phyloP scores from a whole-genome alignment of 2,888 invertebrate genomes.

The Cynaeus angustus region DNA sequence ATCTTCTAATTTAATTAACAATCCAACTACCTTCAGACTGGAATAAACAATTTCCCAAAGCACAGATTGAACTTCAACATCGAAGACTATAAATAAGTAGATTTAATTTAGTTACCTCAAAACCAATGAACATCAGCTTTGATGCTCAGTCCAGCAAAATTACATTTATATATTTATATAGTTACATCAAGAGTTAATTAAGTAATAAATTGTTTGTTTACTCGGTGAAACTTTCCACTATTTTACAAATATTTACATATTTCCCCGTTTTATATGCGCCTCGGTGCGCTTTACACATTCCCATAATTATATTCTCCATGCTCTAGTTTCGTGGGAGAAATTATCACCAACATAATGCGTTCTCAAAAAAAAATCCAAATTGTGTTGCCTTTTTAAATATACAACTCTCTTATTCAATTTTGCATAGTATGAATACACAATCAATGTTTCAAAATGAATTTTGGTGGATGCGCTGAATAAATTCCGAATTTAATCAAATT shows the following conservation, averaged over 20 bases:
- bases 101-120: constrained; percentile 15
- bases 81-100: constrained; percentile 2
- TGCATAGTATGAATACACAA: too few relatives aligned
- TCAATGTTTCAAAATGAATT: constrained; percentile 4
- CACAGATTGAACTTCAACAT: neutral
- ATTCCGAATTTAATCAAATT: constrained; percentile 21
- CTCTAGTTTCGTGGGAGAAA: constrained; percentile 15
- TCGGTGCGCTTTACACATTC: constrained; percentile 9
- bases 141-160: neutral
- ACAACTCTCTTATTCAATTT: neutral
- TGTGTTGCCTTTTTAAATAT: constrained; percentile 22
- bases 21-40: too few relatives aligned
- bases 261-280: constrained; percentile 14
- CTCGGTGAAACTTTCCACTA: neutral
- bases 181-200: constrained; percentile 15
- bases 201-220: constrained; percentile 1
- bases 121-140: neutral
- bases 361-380: neutral
- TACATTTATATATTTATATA: neutral
- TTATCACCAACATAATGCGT: constrained; percentile 12
- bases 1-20: too few relatives aligned
- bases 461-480: constrained; percentile 28
- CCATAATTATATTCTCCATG: constrained; percentile 17
- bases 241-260: constrained; percentile 39
- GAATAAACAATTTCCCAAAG: neutral